Conservation (phyloP, 2,797 vertebrate species). For the Phalanger gymnotis region DNA sequence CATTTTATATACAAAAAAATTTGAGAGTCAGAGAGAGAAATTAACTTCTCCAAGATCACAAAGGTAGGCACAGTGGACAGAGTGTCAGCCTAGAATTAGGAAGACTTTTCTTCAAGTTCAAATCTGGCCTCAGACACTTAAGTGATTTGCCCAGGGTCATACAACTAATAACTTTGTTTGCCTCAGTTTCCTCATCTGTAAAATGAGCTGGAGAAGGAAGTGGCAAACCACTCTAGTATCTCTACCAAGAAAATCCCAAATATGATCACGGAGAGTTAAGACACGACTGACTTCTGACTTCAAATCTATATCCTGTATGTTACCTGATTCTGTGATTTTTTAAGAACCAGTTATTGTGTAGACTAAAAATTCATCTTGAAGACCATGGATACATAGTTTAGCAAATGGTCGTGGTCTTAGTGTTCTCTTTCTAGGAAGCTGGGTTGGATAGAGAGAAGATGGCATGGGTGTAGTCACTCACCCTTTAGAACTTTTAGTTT, state of each 20-base stretch:
- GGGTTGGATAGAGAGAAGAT: background rate
- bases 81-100: no score
- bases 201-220: background rate
- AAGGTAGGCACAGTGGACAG: no score
- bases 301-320: background rate
- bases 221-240: no score
- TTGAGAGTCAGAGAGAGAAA: background rate
- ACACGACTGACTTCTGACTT: background rate
- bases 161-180: no score
- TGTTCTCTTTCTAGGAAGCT: background rate
- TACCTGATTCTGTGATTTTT: background rate
- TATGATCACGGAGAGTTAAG: no score
- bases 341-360: background rate
- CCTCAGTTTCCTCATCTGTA: no score
- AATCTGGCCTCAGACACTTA: no score
- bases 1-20: background rate
- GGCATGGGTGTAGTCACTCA: background rate
- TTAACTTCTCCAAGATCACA: no score
- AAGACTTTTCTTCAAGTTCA: background rate
- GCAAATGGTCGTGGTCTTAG: background rate
- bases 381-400: background rate
- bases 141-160: no score
- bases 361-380: background rate
- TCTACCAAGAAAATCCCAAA: background rate
- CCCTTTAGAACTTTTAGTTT: background rate